Base-by-base conservation (phyloP, 2,888 invertebrate species). In the Plusia festucae region DNA sequence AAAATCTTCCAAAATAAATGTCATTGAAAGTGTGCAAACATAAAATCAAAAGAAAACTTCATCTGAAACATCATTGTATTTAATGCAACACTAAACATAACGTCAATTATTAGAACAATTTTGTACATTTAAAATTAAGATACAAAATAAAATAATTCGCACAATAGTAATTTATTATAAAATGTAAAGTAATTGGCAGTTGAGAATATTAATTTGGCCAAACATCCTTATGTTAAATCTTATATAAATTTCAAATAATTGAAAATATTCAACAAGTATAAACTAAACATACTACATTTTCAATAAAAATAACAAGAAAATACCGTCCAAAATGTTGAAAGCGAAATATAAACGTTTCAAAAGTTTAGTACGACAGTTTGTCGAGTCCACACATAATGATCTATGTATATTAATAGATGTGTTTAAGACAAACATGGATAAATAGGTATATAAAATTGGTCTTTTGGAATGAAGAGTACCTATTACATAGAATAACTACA, bases 1-100 rank as follows among this genome's bases (percentile, higher is more conserved):
- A 85, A 85, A 92, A 88, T 94, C 95, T 94, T 95, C 95, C 95
- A 95, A 95, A 95, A 95, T 94, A 95, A 95, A 95, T 93, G 94
- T 89, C 78, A 81, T 83, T 76, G 68, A 86, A 89, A 91, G 84
- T 75, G 84, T 85, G 84, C 84, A 85, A 88, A 89, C 81, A 71
- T 83, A 87, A 89, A 86, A 88, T 81, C 82, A 79, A 88, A 90
- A 89, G 82, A 83, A 78, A 73, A 70, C 73, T 68, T 73, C 84
- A 87, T 91, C 82, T 86, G 83, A 89, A 92, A 93, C 92, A 92
- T 90, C 85, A 85, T 93, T 90, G 83, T 91, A 88, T 94, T 92
- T 87, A 91, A 91, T 91, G 87, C 88, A 93, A 92, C 90, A 90
- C 90, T 91, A 90, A 93, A 90, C 85, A 92, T 91, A 93, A 92